These are phyloP conservation scores for Portunus trituberculatus DNA, from an alignment of 1,140 invertebrate species.

Conservation along the genomic window DNA sequence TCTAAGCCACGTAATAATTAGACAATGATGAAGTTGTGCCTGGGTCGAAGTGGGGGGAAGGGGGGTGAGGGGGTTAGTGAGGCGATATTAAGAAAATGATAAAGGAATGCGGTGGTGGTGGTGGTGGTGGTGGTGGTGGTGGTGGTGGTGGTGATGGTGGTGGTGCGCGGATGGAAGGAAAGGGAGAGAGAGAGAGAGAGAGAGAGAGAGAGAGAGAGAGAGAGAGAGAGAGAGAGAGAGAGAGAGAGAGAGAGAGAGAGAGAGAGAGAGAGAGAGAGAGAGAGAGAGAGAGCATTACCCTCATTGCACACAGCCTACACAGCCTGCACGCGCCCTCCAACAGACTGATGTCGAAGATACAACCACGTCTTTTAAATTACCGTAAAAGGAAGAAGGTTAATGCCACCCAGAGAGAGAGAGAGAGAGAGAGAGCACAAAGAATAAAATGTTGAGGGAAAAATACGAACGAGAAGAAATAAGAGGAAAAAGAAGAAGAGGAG, in stretches of 20 bases:
- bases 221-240: background rate
- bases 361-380: background rate
- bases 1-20: slow-evolving; percentile 74
- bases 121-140: background rate
- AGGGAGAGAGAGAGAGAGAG: slow-evolving; percentile 36
- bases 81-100: slow-evolving; percentile 75
- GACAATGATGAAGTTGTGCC: slow-evolving; percentile 75
- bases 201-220: slow-evolving; percentile 7
- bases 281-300: background rate
- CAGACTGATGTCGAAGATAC: slow-evolving; percentile 2
- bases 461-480: background rate
- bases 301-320: background rate
- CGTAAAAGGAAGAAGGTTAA: slow-evolving; percentile 24
- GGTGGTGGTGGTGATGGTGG: background rate
- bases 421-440: background rate
- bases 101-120: slow-evolving; percentile 66
- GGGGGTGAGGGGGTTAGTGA: background rate
- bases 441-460: background rate
- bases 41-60: background rate
- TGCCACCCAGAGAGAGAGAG: background rate
- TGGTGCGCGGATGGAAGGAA: background rate
- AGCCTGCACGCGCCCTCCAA: background rate
- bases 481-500: background rate
- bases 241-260: background rate
- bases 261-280: slow-evolving; percentile 35